A percentile compares a stretch with the other conserved stretches of the same genome.
Conservation (phyloP, 1,140 invertebrate genomes). For the Polyergus mexicanus region DNA sequence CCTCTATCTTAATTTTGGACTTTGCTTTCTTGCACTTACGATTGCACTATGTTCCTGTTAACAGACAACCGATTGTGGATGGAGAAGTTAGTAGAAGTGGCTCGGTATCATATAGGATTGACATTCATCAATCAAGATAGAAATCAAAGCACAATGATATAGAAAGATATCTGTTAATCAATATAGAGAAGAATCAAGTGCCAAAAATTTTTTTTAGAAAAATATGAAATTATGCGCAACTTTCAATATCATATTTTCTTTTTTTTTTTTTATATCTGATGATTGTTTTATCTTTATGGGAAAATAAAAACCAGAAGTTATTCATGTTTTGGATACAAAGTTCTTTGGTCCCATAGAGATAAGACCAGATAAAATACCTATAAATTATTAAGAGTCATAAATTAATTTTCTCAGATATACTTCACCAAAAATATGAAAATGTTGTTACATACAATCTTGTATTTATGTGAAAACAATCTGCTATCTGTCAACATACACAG, state of each 20-base stretch:
- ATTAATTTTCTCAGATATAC: conserved; percentile 7
- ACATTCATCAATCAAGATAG: conserved; percentile 19
- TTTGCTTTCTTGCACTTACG: conserved; percentile 65
- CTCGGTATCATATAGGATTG: neutral
- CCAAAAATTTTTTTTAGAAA: conserved; percentile 34
- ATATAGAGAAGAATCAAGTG: neutral
- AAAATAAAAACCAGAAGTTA: neutral
- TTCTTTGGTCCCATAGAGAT: conserved; percentile 41
- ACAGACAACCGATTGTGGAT: conserved; percentile 64
- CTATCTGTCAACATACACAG: conserved; percentile 70
- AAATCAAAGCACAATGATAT: neutral
- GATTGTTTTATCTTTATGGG: neutral
- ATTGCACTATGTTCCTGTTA: conserved; percentile 65
- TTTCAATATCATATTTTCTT: neutral
- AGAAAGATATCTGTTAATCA: neutral
- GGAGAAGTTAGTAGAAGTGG: neutral
- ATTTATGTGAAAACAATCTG: conserved; percentile 31
- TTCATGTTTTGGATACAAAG: conserved; percentile 32
- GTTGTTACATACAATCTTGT: conserved; percentile 18
- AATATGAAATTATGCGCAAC: conserved; percentile 3
- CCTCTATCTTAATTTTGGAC: conserved; percentile 78
- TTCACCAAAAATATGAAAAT: conserved; percentile 22
- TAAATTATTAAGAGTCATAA: conserved; percentile 37
- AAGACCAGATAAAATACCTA: conserved; percentile 45
- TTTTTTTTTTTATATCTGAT: neutral